Base-by-base conservation (phyloP, 2,113 vertebrate species). In the Alaudala cheleensis region DNA sequence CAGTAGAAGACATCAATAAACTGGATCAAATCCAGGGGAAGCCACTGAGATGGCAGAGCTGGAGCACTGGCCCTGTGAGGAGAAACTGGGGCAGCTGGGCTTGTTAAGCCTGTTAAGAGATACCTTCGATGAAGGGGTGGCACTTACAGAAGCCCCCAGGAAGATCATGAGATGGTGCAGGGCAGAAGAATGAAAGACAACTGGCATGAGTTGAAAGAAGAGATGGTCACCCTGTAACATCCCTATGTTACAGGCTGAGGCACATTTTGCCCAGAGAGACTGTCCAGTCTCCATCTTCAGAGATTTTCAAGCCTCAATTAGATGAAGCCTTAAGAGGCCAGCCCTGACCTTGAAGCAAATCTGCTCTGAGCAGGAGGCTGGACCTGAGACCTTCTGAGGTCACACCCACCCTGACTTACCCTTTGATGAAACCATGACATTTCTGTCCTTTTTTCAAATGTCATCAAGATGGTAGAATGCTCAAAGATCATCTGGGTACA, bases 41-140 rank as follows among this genome's bases (percentile, higher is more conserved):
- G 62, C 50, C 50, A 25, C 47, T 16, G 83, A 86, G 25, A 18
- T 9, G 26, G 58, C 14, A 31, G 40, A 54, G 33, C 58, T 77
- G 80, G 29, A 88, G 45, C n/a, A 76, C 31, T 2, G 0, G 11
- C 16, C 18, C 18, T 42, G 5, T 73, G 67, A 57, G 57, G 58
- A 65, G 66, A 70, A 40, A 31, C 51, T n/a, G 28, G 37, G 45
- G 47, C 10, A 61, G 25, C 31, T 61, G 40, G 42, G 39, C 65
- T 92, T 88, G 78, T 49, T 77, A 56, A 73, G 42, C 23, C 31
- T 62, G 56, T 47, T 81, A 33, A 44, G 64, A 54, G 58, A n/a
- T n/a, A 45, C 25, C 21, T 83, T 62, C 0, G 0, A 5, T 37
- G 33, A 54, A 5, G 25, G 19, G 6, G 14, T 25, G 6, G 24